These are phyloP conservation scores for Heliconius ismenius DNA, from an alignment of 2,888 invertebrate genomes.

Conservation along the genomic window DNA sequence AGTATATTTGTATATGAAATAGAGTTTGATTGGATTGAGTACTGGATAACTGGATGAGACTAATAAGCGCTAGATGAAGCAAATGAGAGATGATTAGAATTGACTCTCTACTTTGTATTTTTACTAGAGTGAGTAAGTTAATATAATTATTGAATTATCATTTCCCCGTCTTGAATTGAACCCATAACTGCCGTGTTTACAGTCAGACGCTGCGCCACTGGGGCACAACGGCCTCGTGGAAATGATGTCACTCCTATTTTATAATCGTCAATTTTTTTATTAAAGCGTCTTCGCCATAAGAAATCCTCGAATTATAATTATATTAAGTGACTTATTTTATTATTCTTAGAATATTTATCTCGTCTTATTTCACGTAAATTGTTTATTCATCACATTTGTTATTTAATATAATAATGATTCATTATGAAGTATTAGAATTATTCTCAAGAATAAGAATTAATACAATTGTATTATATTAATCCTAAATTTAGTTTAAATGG, in stretches of 20 bases:
- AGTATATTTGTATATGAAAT: too few relatives aligned
- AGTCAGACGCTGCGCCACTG: not conserved
- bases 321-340: not conserved
- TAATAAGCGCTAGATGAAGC: too few relatives aligned
- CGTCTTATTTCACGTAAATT: not conserved
- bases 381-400: not conserved
- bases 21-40: too few relatives aligned
- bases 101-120: too few relatives aligned
- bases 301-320: not conserved
- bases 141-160: too few relatives aligned
- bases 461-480: not conserved
- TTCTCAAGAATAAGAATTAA: not conserved
- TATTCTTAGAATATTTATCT: not conserved
- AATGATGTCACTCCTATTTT: not conserved
- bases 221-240: not conserved
- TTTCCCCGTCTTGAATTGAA: too few relatives aligned
- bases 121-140: too few relatives aligned
- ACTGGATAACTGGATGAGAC: too few relatives aligned
- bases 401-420: conserved; percentile 4
- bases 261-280: not conserved
- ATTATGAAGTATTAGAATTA: not conserved
- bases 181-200: not conserved
- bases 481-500: too few relatives aligned
- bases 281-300: not conserved
- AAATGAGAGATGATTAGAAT: too few relatives aligned